Percentiles rank a stretch among this genome's conserved stretches.
Conservation (phyloP, 2,113 vertebrate species). For the Lanius ludovicianus region DNA sequence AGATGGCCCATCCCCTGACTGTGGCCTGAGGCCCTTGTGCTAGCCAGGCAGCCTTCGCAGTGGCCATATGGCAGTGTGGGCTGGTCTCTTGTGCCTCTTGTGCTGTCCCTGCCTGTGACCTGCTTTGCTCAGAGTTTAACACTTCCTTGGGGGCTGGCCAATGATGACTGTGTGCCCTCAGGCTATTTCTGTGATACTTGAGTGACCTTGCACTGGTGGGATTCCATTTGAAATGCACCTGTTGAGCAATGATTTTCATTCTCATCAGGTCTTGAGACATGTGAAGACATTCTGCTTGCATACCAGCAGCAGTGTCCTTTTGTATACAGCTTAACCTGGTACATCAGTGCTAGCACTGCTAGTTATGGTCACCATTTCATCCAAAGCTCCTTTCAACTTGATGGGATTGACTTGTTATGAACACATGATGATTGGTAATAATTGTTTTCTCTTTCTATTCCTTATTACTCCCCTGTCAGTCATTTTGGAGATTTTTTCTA, state of each 20-base stretch:
- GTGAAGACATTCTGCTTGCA: background rate
- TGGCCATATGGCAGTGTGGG: background rate
- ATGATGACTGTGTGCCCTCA: background rate
- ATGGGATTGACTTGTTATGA: background rate
- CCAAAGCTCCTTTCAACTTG: background rate
- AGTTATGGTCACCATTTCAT: background rate
- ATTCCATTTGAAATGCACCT: background rate
- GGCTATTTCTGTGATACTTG: background rate
- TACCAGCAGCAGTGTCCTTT: background rate
- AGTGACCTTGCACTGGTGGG: background rate
- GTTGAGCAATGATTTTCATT: background rate
- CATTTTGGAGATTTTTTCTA: background rate
- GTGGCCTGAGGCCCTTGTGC: background rate
- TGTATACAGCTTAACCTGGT: background rate
- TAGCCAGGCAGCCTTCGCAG: background rate
- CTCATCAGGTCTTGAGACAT: fast-evolving
- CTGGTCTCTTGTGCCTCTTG: background rate
- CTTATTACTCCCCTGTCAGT: background rate
- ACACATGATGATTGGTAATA: background rate
- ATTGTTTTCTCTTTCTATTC: background rate
- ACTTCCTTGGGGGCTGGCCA: background rate
- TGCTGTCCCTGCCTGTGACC: background rate
- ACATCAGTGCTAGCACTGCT: background rate
- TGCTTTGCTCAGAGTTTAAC: background rate
- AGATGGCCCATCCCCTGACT: background rate